Base-by-base conservation (phyloP, 2,888 invertebrate species). In the Drosophila tanythrix region DNA sequence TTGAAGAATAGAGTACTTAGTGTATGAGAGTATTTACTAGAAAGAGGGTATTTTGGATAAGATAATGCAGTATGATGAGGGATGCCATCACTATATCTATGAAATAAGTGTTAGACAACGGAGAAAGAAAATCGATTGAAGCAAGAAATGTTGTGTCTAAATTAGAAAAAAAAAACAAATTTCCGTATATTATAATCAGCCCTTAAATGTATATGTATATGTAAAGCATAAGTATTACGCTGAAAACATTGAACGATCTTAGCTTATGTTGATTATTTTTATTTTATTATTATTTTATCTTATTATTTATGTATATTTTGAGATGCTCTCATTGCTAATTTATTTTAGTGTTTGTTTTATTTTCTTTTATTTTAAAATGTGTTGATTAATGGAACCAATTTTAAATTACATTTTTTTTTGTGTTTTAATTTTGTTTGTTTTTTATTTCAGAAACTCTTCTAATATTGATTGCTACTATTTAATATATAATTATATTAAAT, bases 131-230 rank as follows among this genome's bases (percentile, higher is more conserved):
- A 65, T 25, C n/a, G 38, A n/a, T 33, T 7, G 38, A 40, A 27
- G 25, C 55, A 48, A 51, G 36, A 48, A 58, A 55, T 55, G 48
- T 38, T 59, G 55, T 67, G 58, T 63, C 29, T n/a, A 71, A 65
- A 59, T 57, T 8, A 53, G 27, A n/a, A 52, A 64, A 46, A 82
- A 69, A 59, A 40, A 83, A 82, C 84, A 89, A 88, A 88, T 92
- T 92, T 92, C 93, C 93, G 93, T 92, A 83, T 81, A 92, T 92
- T 93, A 93, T 92, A 93, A 92, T 91, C 92, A 92, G 92, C 89
- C 93, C 93, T 93, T 92, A 92, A 92, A 92, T 82, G 82, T 89
- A 91, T 84, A 91, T 85, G 81, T 82, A 70, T 76, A 75, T 71
- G 50, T 63, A 60, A 73, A 70, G 64, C 62, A 76, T 70, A 71